Base-by-base conservation (phyloP, 2,888 invertebrate genomes). In the Orchesella flavescens region DNA sequence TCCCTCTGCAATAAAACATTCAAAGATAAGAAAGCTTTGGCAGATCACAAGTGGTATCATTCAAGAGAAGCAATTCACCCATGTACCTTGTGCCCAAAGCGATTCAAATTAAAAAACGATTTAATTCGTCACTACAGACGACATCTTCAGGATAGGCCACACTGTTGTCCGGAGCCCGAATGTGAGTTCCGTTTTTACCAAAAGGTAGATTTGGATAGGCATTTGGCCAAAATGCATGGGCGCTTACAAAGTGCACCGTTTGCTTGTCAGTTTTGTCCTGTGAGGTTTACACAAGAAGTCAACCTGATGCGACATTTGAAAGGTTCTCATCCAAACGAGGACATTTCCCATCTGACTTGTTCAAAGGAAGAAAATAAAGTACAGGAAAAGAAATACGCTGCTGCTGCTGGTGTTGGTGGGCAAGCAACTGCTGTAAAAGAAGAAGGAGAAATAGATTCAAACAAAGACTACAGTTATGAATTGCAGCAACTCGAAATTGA, bases 91-190 rank as follows among this genome's bases (percentile, higher is more conserved):
- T 85, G 85, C 43, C 65, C 17, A 5, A 83, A 74, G 19, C 19
- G 65, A n/a, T 83, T 85, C 34, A 85, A 83, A 24, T 24, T 83
- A 49, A 76, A 77, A n/a, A 80, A 83, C 63, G 83, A 85, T 21
- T 19, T 85, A 43, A 57, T 71, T 12, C 75, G 83, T 1, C 85
- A 85, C n/a, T 19, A 65, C 19, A 55, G 78, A 13, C 83, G 80
- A 13, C 85, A 85, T 49, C n/a, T 77, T 0, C 73, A 81, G 57
- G 84, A 83, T 17, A 55, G 77, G 9, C 83, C 83, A 5, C 73
- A 77, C 43, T 46, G 59, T 13, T 83, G 83, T 68, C 23, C 77
- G 0, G 72, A 72, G 15, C 13, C 71, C 0, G 73, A 73, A 5
- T 83, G 83, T 43, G 73, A 72, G 13, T 77, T 66, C 12, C 21